These are phyloP conservation scores for Mycteria americana DNA, from an alignment of 2,797 vertebrate species.

Conservation along the genomic window DNA sequence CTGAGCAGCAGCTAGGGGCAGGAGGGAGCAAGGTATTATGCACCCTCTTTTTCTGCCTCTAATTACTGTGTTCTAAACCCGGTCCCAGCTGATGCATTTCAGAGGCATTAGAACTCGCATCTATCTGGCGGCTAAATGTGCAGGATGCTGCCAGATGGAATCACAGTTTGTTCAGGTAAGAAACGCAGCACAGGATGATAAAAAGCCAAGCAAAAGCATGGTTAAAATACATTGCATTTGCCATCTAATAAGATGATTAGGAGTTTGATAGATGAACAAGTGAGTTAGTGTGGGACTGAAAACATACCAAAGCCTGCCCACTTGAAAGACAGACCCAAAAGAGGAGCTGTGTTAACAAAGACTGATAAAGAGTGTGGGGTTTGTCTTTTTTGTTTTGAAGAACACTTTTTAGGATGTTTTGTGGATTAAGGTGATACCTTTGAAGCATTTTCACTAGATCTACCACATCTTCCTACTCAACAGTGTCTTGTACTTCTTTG, in stretches of 20 bases:
- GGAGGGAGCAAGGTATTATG: conserved; percentile 51
- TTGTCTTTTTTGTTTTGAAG: background rate
- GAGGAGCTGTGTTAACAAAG: background rate
- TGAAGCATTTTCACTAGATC: background rate
- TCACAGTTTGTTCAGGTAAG: background rate
- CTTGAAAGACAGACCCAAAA: background rate
- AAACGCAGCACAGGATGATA: background rate
- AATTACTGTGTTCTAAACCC: conserved; percentile 38
- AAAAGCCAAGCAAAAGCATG: background rate
- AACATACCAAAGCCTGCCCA: background rate
- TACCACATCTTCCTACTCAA: background rate
- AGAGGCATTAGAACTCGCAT: background rate
- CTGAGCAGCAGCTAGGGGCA: conserved; percentile 58
- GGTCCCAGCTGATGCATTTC: conserved; percentile 19
- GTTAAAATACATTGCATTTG: background rate
- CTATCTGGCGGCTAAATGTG: background rate
- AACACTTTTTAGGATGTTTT: background rate
- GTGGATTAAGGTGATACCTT: background rate
- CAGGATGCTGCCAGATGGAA: background rate
- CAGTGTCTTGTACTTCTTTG: background rate
- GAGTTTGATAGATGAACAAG: background rate
- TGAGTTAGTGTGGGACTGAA: background rate
- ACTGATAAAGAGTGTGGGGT: background rate
- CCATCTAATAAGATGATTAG: background rate
- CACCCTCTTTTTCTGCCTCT: conserved; percentile 54